These are phyloP conservation scores for Chlorops oryzae DNA, from an alignment of 1,140 invertebrate species.

Conservation along the genomic window DNA sequence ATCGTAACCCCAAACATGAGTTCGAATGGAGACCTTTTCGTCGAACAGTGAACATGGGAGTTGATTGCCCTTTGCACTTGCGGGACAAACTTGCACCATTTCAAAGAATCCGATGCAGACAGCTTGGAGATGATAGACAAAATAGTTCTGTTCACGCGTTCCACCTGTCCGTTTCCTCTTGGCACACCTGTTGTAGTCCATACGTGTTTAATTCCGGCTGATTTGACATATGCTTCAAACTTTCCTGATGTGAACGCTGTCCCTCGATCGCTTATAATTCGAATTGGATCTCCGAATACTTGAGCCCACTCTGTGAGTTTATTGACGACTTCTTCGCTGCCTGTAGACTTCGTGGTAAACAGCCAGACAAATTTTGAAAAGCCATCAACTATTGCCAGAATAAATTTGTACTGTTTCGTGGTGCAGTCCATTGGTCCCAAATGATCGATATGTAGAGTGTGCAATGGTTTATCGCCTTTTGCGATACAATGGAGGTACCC, in stretches of 20 bases:
- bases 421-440: constrained; percentile 37
- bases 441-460: constrained; percentile 19
- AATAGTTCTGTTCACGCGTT: constrained; percentile 12
- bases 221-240: constrained; percentile 33
- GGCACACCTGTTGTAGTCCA: constrained; percentile 31
- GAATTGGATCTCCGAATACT: constrained; percentile 33
- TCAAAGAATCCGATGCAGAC: background rate
- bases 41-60: background rate
- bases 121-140: background rate
- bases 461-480: constrained; percentile 8
- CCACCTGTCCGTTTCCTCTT: constrained; percentile 33
- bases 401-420: constrained; percentile 42
- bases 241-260: constrained; percentile 20
- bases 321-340: constrained; percentile 21
- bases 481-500: background rate
- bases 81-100: background rate
- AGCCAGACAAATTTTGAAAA: constrained; percentile 47
- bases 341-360: constrained; percentile 24
- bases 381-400: constrained; percentile 40
- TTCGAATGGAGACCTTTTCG: background rate
- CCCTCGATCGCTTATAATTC: constrained; percentile 5
- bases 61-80: background rate
- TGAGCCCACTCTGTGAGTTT: constrained; percentile 24
- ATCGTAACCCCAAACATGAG: background rate
- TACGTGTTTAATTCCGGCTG: constrained; percentile 21